phyloP scores from a whole-genome alignment of 2,888 invertebrate genomes.

The Pammene aurita region DNA sequence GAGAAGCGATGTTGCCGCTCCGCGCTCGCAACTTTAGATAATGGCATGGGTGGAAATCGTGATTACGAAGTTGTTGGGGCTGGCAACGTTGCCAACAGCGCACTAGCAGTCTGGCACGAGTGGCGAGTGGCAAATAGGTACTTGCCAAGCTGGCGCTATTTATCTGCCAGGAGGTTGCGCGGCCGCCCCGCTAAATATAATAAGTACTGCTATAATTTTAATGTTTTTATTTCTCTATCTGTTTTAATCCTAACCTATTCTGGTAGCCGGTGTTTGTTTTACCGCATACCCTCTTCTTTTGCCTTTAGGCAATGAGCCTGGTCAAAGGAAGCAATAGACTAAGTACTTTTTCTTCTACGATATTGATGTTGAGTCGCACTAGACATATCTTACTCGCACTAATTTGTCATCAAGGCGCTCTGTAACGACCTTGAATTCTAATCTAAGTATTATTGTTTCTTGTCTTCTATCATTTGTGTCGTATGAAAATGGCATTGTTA shows the following conservation, averaged over 20 bases:
- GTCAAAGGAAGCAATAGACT: background rate
- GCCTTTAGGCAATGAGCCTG: background rate
- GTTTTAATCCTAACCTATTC: slow-evolving; percentile 26
- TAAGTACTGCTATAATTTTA: background rate
- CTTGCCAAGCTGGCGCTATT: slow-evolving; percentile 11
- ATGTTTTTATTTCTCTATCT: slow-evolving; percentile 16
- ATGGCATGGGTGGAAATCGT: slow-evolving; percentile 33
- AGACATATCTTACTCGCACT: too few species aligned
- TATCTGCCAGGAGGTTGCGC: slow-evolving; percentile 12
- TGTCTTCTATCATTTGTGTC: background rate
- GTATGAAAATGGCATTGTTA: background rate
- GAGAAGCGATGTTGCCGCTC: slow-evolving; percentile 34
- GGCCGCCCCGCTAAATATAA: slow-evolving; percentile 19
- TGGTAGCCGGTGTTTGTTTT: background rate
- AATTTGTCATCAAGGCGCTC: background rate
- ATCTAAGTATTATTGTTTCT: background rate
- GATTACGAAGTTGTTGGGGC: slow-evolving; percentile 30
- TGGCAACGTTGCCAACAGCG: slow-evolving; percentile 28
- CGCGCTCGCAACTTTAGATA: slow-evolving; percentile 34
- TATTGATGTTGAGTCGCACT: too few species aligned
- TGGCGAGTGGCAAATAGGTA: background rate
- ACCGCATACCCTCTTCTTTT: slow-evolving; percentile 18
- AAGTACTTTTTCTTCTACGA: background rate
- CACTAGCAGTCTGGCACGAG: slow-evolving; percentile 36
- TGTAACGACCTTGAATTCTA: slow-evolving; percentile 13